phyloP scores from a whole-genome alignment of 2,113 vertebrate species.

The Antigone vipio region DNA sequence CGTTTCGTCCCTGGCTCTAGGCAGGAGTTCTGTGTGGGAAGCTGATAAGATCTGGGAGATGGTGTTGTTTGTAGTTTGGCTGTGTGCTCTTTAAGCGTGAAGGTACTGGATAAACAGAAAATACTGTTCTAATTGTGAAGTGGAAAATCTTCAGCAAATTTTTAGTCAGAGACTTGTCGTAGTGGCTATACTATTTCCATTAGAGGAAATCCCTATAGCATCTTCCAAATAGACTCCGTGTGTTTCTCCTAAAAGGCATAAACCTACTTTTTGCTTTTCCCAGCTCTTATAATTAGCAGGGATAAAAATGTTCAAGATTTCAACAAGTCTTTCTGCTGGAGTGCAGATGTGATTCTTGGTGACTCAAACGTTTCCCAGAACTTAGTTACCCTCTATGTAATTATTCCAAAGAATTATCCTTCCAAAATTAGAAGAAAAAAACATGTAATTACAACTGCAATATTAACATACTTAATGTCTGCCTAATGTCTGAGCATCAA shows the following conservation, averaged over 20 bases:
- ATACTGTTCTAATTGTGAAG: not conserved
- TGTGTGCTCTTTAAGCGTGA: not conserved
- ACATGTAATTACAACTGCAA: slow-evolving; percentile 38
- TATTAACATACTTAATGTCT: slow-evolving; percentile 60
- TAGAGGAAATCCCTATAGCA: not conserved
- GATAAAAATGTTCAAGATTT: slow-evolving; percentile 20
- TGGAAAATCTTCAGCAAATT: not conserved
- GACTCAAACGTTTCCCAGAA: slow-evolving; percentile 51
- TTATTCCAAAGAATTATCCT: slow-evolving; percentile 46
- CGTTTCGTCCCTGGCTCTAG: not conserved
- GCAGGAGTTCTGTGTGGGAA: not conserved
- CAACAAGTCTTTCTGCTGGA: not conserved
- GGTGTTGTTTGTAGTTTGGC: not conserved
- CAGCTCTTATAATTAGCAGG: not conserved
- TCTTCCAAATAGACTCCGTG: not conserved
- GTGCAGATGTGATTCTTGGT: slow-evolving; percentile 53
- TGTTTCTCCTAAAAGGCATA: slow-evolving; percentile 20
- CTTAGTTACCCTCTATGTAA: slow-evolving; percentile 21
- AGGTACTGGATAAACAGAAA: not conserved
- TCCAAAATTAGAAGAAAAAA: slow-evolving; percentile 64
- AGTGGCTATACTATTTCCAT: not conserved
- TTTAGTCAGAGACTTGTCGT: not conserved
- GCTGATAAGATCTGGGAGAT: not conserved
- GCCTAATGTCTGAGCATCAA: slow-evolving; percentile 47
- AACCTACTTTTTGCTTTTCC: not conserved